Evolutionary conservation across 1,140 invertebrate species (phyloP).

Genomic region (Cotesia chilonis): DNA sequence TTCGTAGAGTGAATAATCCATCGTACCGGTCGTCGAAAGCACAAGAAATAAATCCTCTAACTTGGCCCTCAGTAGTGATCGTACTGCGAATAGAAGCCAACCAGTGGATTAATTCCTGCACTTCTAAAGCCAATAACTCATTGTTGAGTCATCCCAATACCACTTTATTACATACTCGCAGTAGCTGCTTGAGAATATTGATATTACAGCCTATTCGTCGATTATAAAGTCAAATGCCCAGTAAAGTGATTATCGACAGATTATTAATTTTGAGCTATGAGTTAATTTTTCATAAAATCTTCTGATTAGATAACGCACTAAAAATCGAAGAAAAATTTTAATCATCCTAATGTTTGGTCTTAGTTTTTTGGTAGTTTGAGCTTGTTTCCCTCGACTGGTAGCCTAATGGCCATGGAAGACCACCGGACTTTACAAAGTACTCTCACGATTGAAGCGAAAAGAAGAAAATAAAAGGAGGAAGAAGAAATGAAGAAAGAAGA

Average conservation of each 20-base stretch:
- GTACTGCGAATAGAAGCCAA: slow-evolving; percentile 52
- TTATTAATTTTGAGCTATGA: no score
- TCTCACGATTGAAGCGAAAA: slow-evolving; percentile 33
- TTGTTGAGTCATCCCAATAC: slow-evolving; percentile 60
- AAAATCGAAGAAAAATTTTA: background rate
- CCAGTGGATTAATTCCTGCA: slow-evolving; percentile 55
- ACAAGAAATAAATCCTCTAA: slow-evolving; percentile 46
- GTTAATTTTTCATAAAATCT: no score
- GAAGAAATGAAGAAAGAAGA: background rate
- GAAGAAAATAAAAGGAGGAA: background rate
- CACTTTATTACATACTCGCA: slow-evolving; percentile 48
- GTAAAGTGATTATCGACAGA: no score
- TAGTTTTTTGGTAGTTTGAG: background rate
- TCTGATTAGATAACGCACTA: no score
- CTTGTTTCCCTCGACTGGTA: slow-evolving; percentile 18
- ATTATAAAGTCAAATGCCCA: background rate
- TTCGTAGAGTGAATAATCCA: background rate
- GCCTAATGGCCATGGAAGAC: slow-evolving; percentile 26
- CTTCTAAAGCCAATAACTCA: slow-evolving; percentile 64
- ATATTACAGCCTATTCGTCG: background rate
- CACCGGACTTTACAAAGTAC: slow-evolving; percentile 31
- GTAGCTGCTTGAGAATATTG: slow-evolving; percentile 15
- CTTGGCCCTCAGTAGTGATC: slow-evolving; percentile 51
- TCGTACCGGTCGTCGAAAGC: slow-evolving; percentile 38
- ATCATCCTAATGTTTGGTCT: background rate